phyloP scores from a whole-genome alignment of 2,888 invertebrate species.

The Alviniconcha strummeri region DNA sequence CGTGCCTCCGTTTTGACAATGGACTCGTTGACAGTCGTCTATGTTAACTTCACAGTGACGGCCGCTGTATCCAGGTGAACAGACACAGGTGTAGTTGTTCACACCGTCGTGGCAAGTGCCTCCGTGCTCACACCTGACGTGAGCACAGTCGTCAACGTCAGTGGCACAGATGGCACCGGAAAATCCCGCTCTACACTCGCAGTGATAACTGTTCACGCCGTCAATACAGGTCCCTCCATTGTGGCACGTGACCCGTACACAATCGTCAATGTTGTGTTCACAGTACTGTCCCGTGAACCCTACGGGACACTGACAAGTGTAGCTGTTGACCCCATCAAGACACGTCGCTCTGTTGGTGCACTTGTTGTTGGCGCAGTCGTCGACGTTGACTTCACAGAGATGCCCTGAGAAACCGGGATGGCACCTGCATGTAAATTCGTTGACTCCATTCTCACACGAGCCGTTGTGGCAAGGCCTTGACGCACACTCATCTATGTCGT shows the following conservation, averaged over 20 bases:
- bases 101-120: constrained; percentile 52
- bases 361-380: neutral
- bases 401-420: no score
- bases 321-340: constrained; percentile 3
- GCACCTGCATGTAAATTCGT: no score
- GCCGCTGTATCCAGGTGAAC: constrained; percentile 30
- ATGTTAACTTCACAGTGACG: neutral
- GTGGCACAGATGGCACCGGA: constrained; percentile 48
- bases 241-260: no score
- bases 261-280: constrained; percentile 82
- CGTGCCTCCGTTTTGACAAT: constrained; percentile 62
- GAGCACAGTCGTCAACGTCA: constrained; percentile 54
- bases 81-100: constrained; percentile 34
- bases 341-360: constrained; percentile 18
- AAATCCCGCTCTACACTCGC: constrained; percentile 47
- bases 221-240: constrained; percentile 77
- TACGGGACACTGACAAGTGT: constrained; percentile 24
- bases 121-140: constrained; percentile 53
- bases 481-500: no score
- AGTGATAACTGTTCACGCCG: constrained; percentile 48
- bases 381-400: neutral
- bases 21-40: constrained; percentile 83
- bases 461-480: no score
- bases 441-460: no score
- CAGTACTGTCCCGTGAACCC: constrained; percentile 76